These are phyloP conservation scores for Lucifuga dentata DNA, from an alignment of 2,113 vertebrate species.

Conservation along the genomic window DNA sequence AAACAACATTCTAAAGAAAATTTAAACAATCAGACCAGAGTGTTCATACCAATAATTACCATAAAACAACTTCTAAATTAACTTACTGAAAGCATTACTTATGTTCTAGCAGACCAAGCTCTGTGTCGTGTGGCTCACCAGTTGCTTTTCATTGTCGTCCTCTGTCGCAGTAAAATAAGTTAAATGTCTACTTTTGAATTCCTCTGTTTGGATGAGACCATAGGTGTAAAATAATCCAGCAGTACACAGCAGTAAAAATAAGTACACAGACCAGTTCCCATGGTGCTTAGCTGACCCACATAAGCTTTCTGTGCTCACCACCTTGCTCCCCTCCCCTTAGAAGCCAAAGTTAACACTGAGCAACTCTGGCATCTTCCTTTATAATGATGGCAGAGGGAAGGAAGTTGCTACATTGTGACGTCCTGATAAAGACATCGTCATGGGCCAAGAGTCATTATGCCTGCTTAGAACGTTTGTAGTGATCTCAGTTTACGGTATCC, in stretches of 20 bases:
- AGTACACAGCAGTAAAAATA: slow-evolving; percentile 57
- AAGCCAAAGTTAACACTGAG: slow-evolving; percentile 36
- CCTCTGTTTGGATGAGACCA: slow-evolving; percentile 39
- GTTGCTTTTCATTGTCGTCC: slow-evolving; percentile 67
- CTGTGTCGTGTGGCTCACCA: slow-evolving; percentile 67
- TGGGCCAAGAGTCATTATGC: neutral
- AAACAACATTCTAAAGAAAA: neutral
- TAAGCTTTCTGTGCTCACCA: slow-evolving; percentile 59
- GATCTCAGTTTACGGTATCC: neutral
- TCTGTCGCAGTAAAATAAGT: slow-evolving; percentile 54
- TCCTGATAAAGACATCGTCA: slow-evolving; percentile 30
- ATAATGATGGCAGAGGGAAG: slow-evolving; percentile 50
- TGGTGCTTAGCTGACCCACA: slow-evolving; percentile 68
- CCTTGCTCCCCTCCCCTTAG: slow-evolving; percentile 21
- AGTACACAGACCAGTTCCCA: slow-evolving; percentile 43
- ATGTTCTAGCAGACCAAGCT: no score
- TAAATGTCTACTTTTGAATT: slow-evolving; percentile 57
- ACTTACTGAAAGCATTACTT: no score
- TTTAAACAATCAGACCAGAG: neutral
- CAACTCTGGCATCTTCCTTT: slow-evolving; percentile 58
- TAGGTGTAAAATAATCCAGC: slow-evolving; percentile 41
- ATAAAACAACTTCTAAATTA: no score
- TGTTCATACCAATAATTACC: neutral
- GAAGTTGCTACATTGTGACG: slow-evolving; percentile 54
- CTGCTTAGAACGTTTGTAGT: neutral